Conservation (phyloP, 1,140 invertebrate genomes). For the Mycetomoellerius zeteki region DNA sequence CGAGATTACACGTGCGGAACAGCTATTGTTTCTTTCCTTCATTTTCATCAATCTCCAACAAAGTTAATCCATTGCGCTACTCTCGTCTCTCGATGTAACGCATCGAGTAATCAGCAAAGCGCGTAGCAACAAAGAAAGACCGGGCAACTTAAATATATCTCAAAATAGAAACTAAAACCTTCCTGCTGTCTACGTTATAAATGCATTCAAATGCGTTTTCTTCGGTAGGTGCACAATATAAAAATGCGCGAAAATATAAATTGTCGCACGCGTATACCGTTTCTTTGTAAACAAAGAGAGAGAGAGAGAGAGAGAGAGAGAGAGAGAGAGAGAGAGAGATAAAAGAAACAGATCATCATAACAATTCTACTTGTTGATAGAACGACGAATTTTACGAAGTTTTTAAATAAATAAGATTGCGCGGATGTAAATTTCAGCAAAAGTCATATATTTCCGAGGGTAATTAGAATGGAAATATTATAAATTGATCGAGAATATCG, state of each 20-base stretch:
- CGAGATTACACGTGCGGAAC: conserved; percentile 20
- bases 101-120: neutral
- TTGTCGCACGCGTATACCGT: neutral
- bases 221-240: neutral
- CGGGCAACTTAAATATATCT: no score
- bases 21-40: neutral
- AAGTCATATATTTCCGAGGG: neutral
- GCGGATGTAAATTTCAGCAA: neutral
- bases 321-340: neutral
- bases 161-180: neutral
- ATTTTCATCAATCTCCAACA: neutral
- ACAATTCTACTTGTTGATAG: neutral
- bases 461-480: neutral
- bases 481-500: neutral
- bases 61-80: neutral
- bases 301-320: neutral
- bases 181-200: neutral
- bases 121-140: neutral
- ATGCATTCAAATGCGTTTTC: conserved; percentile 14
- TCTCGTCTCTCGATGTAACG: neutral
- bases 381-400: neutral
- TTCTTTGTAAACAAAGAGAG: neutral
- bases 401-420: neutral
- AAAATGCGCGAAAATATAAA: neutral
- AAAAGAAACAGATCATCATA: neutral